Base-by-base conservation (phyloP, 1,140 invertebrate species). In the Heliconius nattereri region DNA sequence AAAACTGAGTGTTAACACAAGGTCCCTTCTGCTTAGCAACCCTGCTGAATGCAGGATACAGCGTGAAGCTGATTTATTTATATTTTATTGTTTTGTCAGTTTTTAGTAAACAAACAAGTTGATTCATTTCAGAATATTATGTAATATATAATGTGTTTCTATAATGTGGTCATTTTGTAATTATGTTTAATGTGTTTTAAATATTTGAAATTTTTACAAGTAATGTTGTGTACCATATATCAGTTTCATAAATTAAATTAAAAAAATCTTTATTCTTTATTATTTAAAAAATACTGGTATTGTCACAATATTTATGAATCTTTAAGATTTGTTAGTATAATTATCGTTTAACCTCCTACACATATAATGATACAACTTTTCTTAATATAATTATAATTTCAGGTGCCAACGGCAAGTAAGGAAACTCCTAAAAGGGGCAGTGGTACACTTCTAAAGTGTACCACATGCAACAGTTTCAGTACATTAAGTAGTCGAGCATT, bases 401-500 rank as follows among this genome's bases (percentile, higher is more conserved):
- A 92, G 90, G 86, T 80, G 77, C 83, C 92, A 72, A 89, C 92
- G 73, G 89, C 85, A 70, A 92, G 87, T 80, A 92, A 92, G 85
- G 93, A 94, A 78, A 93, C 92, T 71, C 89, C 94, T 26, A 94
- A 94, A 85, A 86, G 92, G 57, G 93, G 90, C 20, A 85, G 82
- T 81, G 90, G 92, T 87, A 94, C 92, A 78, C 84, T 93, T 73
- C 75, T 95, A 76, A 94, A 94, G 88, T 95, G 94, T 88, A 94
- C 92, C 49, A 94, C 93, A 71, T 95, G 94, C 83, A 94, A 95
- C 81, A 94, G 89, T 78, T 95, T 95, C 86, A 95, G 91, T 82
- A 95, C 94, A 3, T 80, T 94, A 73, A 95, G 94, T 81, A 94
- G 90, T 81, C 89, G 94, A 71, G 89, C 92, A 5, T 84, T 95